These are phyloP conservation scores for Torymus texanus DNA, from an alignment of 2,888 invertebrate genomes.

Conservation along the genomic window DNA sequence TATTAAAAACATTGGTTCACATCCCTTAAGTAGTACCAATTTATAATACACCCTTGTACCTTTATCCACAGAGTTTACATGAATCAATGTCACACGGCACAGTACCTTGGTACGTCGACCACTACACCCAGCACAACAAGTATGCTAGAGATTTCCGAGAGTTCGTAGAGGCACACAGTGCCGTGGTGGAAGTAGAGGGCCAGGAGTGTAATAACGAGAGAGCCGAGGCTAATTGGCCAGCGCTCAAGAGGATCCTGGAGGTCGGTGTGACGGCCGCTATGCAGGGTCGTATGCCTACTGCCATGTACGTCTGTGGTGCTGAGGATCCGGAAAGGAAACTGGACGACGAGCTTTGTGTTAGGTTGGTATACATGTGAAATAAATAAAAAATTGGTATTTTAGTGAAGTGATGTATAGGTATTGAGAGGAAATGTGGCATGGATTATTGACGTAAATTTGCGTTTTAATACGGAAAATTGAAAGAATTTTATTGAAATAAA, in stretches of 20 bases:
- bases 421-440: not conserved
- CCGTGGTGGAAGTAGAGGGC: not conserved
- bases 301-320: constrained; percentile 61
- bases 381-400: too few relatives aligned
- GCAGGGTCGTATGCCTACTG: constrained; percentile 60
- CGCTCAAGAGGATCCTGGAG: not conserved
- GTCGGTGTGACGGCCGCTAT: constrained; percentile 58
- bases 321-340: constrained; percentile 16
- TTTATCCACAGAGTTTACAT: constrained; percentile 38
- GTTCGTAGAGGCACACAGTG: not conserved
- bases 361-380: constrained; percentile 32
- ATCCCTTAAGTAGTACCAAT: too few relatives aligned
- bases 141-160: constrained; percentile 6
- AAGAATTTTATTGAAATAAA: not conserved
- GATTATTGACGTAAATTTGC: not conserved
- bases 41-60: too few relatives aligned
- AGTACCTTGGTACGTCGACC: constrained; percentile 55
- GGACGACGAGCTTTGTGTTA: constrained; percentile 61
- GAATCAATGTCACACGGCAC: constrained; percentile 58
- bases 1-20: too few relatives aligned
- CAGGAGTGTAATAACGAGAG: not conserved
- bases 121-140: constrained; percentile 16
- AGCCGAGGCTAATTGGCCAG: not conserved
- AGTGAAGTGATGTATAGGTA: too few relatives aligned
- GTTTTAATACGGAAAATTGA: too few relatives aligned